Evolutionary conservation across 2,888 invertebrate species (phyloP).

Genomic region (Caenorhabditis japonica): DNA sequence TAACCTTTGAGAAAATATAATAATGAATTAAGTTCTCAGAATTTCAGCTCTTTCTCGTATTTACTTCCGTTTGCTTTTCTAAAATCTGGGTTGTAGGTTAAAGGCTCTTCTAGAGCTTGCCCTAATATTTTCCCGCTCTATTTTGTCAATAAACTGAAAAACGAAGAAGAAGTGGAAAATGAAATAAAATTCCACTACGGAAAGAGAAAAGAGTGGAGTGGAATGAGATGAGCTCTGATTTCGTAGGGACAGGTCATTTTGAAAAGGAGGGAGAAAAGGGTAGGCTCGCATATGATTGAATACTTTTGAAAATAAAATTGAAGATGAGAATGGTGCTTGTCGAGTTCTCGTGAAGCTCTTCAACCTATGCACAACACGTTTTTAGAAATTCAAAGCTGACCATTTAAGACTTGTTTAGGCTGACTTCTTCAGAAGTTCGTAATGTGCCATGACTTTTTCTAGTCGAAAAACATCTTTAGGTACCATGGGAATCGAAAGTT

Average conservation of each 20-base stretch:
- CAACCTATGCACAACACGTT: conserved; percentile 13
- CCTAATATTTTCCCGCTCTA: conserved; percentile 2
- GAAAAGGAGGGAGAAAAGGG: conserved; percentile 17
- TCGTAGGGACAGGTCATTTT: conserved; percentile 8
- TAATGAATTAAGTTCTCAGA: conserved; percentile 1
- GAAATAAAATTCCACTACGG: conserved; percentile 9
- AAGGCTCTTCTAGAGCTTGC: background rate
- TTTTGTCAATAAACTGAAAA: conserved; percentile 13
- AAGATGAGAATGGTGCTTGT: conserved; percentile 16
- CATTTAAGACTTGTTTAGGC: conserved; percentile 26
- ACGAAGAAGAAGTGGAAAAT: conserved; percentile 2
- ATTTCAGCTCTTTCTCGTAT: background rate
- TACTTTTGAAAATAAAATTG: conserved; percentile 19
- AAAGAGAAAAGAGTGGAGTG: too few species aligned
- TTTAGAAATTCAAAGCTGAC: conserved; percentile 16
- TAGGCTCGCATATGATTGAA: conserved; percentile 35
- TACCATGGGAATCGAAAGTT: conserved; percentile 2
- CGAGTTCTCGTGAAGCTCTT: conserved; percentile 37
- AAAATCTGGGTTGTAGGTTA: too few species aligned
- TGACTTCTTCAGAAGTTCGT: background rate
- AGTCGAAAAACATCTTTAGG: background rate
- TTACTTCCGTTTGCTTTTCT: background rate
- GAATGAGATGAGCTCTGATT: conserved; percentile 33
- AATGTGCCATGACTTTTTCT: background rate
- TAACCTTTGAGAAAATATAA: background rate